Evolutionary conservation across 2,113 vertebrate genomes (phyloP), one percentile per base, ranked within the genome.

Genomic region (Plotosus lineatus): DNA sequence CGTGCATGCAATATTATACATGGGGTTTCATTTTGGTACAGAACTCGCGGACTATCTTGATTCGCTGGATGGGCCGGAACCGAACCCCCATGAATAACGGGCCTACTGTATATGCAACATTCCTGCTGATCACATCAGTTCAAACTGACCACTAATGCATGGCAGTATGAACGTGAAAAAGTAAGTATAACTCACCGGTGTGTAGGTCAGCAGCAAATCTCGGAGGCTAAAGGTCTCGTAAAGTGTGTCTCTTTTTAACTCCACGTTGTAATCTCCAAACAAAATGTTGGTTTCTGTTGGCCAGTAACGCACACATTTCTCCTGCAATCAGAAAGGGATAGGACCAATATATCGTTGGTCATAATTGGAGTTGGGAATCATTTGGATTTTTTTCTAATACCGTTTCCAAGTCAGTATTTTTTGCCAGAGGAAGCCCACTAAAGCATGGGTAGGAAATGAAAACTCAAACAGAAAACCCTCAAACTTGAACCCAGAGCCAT

Each of bases 251-350:
- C 90, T 95, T 90, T 96, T 98, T 46, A 96, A 87, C 78, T 98
- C 97, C 2, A 99, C 95, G 0, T 88, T 93, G 84, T 97, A 96
- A 5, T 98, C 92, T 80, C 97, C 97, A 0, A 97, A 95, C 21
- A 93, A 95, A 56, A 95, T 91, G 0, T 93, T 91, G 87, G 95
- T 95, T 87, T 99, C 97, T 10, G 95, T 87, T 14, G 97, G 97
- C 98, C 97, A 99, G 74, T 99, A 99, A 78, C 97, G 96, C 87
- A 91, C 96, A 89, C 98, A 99, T 82, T 99, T 99, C 63, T 99
- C 97, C 98, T 99, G 86, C 14, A 86, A 82, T 73, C 66, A 71
- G 6, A 81, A 77, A 21, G 4, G 58, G 17, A 51, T 38, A 0
- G 12, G 0, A 17, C 4, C 14, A 28, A 48, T 68, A 23, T 44